Percentiles rank a stretch among this genome's conserved stretches.
phyloP scores from a whole-genome alignment of 2,888 invertebrate genomes.

The Cylindroiulus punctatus region DNA sequence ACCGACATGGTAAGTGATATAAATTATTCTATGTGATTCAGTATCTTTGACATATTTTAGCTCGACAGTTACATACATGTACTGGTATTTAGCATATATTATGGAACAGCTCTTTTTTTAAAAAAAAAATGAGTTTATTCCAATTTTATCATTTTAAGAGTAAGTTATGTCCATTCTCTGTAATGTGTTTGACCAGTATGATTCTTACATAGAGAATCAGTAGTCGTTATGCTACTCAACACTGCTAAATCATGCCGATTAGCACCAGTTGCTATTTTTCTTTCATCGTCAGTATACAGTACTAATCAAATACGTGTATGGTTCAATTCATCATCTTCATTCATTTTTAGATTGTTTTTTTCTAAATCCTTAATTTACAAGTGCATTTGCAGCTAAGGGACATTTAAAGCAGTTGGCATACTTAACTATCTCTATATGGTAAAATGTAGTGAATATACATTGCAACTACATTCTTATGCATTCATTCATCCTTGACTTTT shows the following conservation, averaged over 20 bases:
- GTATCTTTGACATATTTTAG: constrained; percentile 1
- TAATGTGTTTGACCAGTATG: not conserved
- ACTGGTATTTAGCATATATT: not conserved
- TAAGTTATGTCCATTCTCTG: not conserved
- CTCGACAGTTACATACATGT: not conserved
- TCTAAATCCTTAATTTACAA: not conserved
- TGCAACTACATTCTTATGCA: not conserved
- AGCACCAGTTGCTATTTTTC: not conserved
- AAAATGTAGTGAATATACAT: not conserved
- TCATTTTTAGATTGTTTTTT: not conserved
- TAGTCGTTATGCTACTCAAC: not conserved
- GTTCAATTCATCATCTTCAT: not conserved
- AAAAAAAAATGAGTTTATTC: not conserved
- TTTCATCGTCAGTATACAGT: not conserved
- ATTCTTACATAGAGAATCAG: not conserved
- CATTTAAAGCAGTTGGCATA: not conserved
- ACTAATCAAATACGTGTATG: not conserved
- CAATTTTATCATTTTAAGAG: not conserved
- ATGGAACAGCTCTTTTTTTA: not conserved
- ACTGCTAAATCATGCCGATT: not conserved
- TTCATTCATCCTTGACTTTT: not conserved
- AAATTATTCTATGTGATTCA: not conserved
- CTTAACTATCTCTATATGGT: not conserved
- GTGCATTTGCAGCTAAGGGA: not conserved
- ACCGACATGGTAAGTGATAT: constrained; percentile 68